Base-by-base conservation (phyloP, 35 echinoderm and acorn worm genomes). In the Patiria miniata region DNA sequence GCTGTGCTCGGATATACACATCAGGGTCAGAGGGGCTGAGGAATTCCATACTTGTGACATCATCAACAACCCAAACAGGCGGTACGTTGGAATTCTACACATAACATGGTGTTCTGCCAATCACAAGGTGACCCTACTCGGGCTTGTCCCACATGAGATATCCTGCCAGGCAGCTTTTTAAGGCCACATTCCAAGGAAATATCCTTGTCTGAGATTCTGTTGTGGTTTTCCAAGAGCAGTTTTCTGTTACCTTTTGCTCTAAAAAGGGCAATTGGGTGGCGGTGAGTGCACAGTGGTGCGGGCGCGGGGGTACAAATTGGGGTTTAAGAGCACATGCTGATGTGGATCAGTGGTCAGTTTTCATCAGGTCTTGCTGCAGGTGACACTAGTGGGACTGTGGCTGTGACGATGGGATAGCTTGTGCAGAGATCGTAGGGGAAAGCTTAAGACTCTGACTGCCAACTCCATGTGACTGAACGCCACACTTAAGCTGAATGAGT, bases 61-160 rank as follows among this genome's bases (percentile, higher is more conserved):
- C 65, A 73, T 73, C 65, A 73, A 47, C 26, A 73, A 73, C 65
- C 65, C 34, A 26, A 22, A 34, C 65, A 73, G 57, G 57, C 57
- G 19, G 19, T 26, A n/a, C 30, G 2, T 14, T 73, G 42, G 65
- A 18, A 73, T 73, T 73, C 65, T 73, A 73, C 65, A 73, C 65
- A 73, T 73, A 73, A 73, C 65, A 73, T 73, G 65, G 65, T 73
- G 65, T 73, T 32, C 65, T 73, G 65, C 65, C 65, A 73, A 73
- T 73, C 65, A 30, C 29, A 34, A 30, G 34, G 34, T 73, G 65
- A 73, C 65, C 65, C 65, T 30, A 73, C n/a, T n/a, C n/a, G 14
- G 7, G 65, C 21, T 12, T 47, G 42, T 4, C 42, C 42, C 12
- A 47, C 42, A 47, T 6, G 42, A 47, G 42, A 47, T 47, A 12